phyloP scores from a whole-genome alignment of 2,113 vertebrate genomes.

The Oncorhynchus keta region DNA sequence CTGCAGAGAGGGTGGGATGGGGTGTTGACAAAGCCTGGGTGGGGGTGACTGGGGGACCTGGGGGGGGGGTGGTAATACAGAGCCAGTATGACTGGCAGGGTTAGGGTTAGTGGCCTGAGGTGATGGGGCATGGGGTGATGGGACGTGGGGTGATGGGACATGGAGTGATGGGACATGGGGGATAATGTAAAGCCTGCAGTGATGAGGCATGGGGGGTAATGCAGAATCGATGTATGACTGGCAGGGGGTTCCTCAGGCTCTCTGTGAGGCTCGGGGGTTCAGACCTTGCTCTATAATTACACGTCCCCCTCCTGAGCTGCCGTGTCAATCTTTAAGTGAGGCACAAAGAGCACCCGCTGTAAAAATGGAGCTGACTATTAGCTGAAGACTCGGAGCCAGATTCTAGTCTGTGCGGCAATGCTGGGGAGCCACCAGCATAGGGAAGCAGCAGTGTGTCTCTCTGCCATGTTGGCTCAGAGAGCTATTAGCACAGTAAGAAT shows the following conservation, averaged over 20 bases:
- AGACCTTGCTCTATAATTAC: constrained; percentile 45
- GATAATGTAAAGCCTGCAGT: neutral
- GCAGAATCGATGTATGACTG: constrained; percentile 57
- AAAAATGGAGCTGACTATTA: neutral
- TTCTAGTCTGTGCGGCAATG: constrained; percentile 2
- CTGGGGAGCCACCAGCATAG: constrained; percentile 9
- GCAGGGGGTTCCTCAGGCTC: constrained; percentile 49
- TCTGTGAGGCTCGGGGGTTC: constrained; percentile 30
- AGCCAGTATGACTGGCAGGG: too few relatives aligned
- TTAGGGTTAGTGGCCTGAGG: too few relatives aligned
- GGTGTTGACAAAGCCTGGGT: too few relatives aligned
- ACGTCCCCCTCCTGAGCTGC: constrained; percentile 17
- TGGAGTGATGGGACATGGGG: neutral
- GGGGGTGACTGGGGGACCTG: too few relatives aligned
- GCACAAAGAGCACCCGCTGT: neutral
- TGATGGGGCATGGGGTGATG: too few relatives aligned
- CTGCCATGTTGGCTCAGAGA: neutral
- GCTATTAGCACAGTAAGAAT: too few relatives aligned
- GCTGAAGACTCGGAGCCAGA: too few relatives aligned
- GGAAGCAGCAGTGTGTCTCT: constrained; percentile 9
- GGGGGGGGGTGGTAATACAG: too few relatives aligned
- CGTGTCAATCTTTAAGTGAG: constrained; percentile 43
- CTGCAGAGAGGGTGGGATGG: too few relatives aligned
- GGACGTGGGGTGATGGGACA: too few relatives aligned
- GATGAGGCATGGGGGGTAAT: constrained; percentile 30